These are phyloP conservation scores for Enteromius viviparus DNA, from an alignment of 2,797 vertebrate genomes.

Conservation along the genomic window DNA sequence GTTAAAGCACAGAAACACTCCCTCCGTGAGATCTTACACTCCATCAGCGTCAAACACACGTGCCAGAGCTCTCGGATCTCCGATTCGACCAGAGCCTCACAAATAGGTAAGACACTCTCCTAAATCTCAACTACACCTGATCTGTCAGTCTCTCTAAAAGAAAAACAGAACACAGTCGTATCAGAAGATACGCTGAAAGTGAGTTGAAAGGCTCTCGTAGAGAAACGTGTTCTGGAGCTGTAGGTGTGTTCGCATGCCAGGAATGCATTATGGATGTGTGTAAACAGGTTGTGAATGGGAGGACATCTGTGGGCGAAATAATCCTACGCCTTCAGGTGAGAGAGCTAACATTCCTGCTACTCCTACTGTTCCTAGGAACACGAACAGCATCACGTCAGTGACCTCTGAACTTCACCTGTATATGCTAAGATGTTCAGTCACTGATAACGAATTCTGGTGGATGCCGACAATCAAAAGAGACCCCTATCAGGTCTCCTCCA, in stretches of 20 bases:
- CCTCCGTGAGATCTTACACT: slow-evolving; percentile 50
- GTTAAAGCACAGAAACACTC: slow-evolving; percentile 53
- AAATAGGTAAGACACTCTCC: neutral
- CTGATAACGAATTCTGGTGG: neutral
- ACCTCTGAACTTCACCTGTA: neutral
- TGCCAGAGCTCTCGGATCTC: slow-evolving; percentile 12
- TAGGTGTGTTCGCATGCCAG: slow-evolving; percentile 54
- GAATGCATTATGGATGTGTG: slow-evolving; percentile 49
- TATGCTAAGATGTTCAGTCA: neutral
- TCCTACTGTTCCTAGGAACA: slow-evolving; percentile 28
- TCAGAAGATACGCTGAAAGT: neutral
- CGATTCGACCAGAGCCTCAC: neutral
- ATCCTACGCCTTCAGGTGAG: slow-evolving; percentile 27
- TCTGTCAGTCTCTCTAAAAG: accelerated
- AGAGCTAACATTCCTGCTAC: slow-evolving; percentile 12
- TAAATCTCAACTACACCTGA: neutral
- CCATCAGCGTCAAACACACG: slow-evolving; percentile 11
- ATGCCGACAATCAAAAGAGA: neutral
- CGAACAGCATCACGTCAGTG: neutral
- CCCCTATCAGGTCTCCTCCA: neutral
- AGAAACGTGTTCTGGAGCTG: neutral
- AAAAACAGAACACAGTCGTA: accelerated
- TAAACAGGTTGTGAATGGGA: slow-evolving; percentile 35
- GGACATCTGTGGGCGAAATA: neutral
- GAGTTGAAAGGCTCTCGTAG: accelerated